Evolutionary conservation across 2,113 vertebrate species (phyloP), one percentile per base, ranked within the genome.

Genomic region (Vidua chalybeata): DNA sequence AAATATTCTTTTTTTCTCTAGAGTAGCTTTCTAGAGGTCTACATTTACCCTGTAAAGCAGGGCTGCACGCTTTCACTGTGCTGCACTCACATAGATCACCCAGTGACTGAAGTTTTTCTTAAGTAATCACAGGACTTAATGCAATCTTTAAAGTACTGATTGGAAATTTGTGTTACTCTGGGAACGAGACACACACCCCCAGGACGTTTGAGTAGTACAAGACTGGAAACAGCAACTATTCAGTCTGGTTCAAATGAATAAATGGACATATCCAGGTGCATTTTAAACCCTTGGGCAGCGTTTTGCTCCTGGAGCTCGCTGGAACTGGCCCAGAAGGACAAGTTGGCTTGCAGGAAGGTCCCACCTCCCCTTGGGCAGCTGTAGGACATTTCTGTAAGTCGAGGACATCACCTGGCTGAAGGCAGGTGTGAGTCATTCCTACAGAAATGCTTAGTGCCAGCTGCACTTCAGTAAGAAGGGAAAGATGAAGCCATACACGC

Each of bases 181-280:
- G 30, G 24, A 18, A 49, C 16, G 33, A 52, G 22, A 9, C 12
- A 55, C 13, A 31, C 11, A 11, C 6, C 6, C 18, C 11, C 35
- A 64, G 52, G 59, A 54, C 0, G 0, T 81, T 51, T 56, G 58
- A 80, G 45, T 9, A 37, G 19, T 12, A 37, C 27, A 84, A 23
- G 9, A 19, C 2, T 84, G 43, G 27, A 77, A 90, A 63, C 2
- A 11, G 15, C 15, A 66, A 41, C 13, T 9, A 9, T 72, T 68
- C 0, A 2, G 0, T 41, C 35, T 48, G 24, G 3, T 74, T 74
- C 35, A 74, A 61, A 76, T 1, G 1, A 55, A 59, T 16, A 33
- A 4, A 43, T 24, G 22, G 15, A 35, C 0, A 3, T 11, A 72
- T 4, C 31, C 31, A 41, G 22, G 43, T 13, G 33, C 1, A 0